Conservation (phyloP, 2,888 invertebrate genomes). For the Euzetes globulus region DNA sequence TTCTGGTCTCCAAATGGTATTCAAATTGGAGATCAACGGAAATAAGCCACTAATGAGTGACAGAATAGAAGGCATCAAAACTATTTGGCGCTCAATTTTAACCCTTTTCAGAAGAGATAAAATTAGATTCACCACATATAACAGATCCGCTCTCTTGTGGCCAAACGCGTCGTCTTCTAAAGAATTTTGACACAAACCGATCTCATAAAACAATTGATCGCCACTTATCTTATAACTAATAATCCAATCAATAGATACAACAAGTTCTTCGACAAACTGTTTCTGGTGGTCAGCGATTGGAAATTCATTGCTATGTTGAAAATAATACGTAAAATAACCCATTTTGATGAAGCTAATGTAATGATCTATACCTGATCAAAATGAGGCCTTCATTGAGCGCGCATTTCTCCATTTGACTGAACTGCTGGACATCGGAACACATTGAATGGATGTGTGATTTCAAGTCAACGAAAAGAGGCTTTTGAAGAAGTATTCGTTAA, state of each 20-base stretch:
- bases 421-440: constrained; percentile 48
- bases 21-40: constrained; percentile 27
- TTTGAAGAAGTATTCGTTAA: background rate
- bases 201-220: background rate
- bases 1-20: constrained; percentile 34
- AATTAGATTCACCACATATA: constrained; percentile 25
- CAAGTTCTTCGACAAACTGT: constrained; percentile 20
- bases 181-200: background rate
- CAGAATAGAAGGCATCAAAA: constrained; percentile 11
- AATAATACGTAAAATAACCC: constrained; percentile 61
- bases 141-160: constrained; percentile 24
- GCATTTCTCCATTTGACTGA: constrained; percentile 73
- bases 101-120: constrained; percentile 29
- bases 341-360: background rate
- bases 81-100: background rate
- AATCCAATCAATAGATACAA: constrained; percentile 25
- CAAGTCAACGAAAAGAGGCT: constrained; percentile 21
- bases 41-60: constrained; percentile 6
- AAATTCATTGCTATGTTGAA: constrained; percentile 62
- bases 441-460: constrained; percentile 18
- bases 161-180: background rate
- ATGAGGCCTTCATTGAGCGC: constrained; percentile 57
- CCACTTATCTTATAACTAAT: background rate
- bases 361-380: constrained; percentile 44
- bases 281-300: constrained; percentile 65